phyloP scores from a whole-genome alignment of 2,113 vertebrate genomes.

The Halcyon malimbica region DNA sequence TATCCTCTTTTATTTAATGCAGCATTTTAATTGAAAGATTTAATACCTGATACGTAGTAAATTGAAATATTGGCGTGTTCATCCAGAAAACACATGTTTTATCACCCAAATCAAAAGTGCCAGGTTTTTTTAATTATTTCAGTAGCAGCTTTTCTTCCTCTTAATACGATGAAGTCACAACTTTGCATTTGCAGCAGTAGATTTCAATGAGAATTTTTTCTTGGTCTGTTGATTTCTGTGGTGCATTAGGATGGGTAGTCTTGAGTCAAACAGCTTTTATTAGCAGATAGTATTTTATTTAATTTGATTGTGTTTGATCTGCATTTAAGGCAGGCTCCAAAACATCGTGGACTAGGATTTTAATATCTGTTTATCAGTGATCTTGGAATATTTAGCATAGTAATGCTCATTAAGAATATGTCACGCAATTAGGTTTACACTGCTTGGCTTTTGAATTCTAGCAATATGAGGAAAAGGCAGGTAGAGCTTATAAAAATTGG shows the following conservation, averaged over 20 bases:
- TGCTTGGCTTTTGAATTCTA: not conserved
- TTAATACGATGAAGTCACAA: not conserved
- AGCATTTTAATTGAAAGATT: not conserved
- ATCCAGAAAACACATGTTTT: not conserved
- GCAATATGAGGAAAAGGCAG: not conserved
- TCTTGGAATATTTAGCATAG: not conserved
- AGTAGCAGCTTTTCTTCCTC: not conserved
- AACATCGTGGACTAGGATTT: not conserved
- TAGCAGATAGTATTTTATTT: not conserved
- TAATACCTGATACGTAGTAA: not conserved
- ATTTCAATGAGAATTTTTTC: not conserved
- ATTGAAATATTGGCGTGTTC: not conserved
- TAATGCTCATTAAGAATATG: not conserved
- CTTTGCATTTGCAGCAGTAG: not conserved
- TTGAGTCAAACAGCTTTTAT: not conserved
- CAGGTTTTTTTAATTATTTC: not conserved
- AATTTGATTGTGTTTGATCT: not conserved
- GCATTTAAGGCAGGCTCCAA: not conserved
- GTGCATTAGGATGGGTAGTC: not conserved
- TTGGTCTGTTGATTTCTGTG: not conserved
- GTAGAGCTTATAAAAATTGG: not conserved
- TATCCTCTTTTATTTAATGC: not conserved
- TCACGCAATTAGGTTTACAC: not conserved
- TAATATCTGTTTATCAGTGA: not conserved
- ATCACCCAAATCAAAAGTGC: not conserved